These are phyloP conservation scores for Phoxinus phoxinus DNA, from an alignment of 2,113 vertebrate species.

Conservation along the genomic window DNA sequence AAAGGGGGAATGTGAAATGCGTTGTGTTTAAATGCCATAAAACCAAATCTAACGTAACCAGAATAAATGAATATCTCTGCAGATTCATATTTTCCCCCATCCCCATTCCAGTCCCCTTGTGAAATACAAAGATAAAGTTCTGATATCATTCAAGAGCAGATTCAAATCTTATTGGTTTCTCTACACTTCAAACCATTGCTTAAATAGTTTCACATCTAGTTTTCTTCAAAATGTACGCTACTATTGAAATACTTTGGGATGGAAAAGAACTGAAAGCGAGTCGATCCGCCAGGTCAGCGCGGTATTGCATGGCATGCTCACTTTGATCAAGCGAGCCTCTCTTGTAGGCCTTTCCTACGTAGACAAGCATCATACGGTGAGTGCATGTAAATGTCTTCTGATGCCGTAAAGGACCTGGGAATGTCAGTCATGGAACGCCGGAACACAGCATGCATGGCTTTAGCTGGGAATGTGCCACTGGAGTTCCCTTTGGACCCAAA, in stretches of 20 bases:
- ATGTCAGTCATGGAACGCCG: slow-evolving; percentile 57
- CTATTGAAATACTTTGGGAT: slow-evolving; percentile 74
- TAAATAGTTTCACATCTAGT: slow-evolving; percentile 78
- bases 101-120: slow-evolving; percentile 59
- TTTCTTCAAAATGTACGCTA: slow-evolving; percentile 75
- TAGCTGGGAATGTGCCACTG: slow-evolving; percentile 49
- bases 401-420: background rate
- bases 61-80: slow-evolving; percentile 72
- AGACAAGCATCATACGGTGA: slow-evolving; percentile 34
- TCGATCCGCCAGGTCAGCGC: slow-evolving; percentile 48
- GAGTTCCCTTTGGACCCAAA: slow-evolving; percentile 10
- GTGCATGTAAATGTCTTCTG: slow-evolving; percentile 50
- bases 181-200: slow-evolving; percentile 77
- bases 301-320: slow-evolving; percentile 62
- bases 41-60: slow-evolving; percentile 12
- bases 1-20: background rate
- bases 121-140: slow-evolving; percentile 77
- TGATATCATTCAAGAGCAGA: slow-evolving; percentile 75
- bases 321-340: slow-evolving; percentile 53
- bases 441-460: slow-evolving; percentile 73
- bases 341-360: slow-evolving; percentile 57
- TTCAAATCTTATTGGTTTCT: slow-evolving; percentile 65
- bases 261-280: slow-evolving; percentile 70
- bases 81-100: slow-evolving; percentile 71
- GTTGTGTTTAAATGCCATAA: background rate